Conservation (phyloP, 2,113 vertebrate species). For the Sus scrofa region T2T-Sscrofa CM000826.6:55486001-55486500, state of each 20-base stretch:
- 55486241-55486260: neutral
- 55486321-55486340: neutral
- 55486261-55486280: neutral
- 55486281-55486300: neutral
- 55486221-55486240: neutral
- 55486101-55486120: neutral
- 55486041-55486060: neutral
- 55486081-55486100: neutral
- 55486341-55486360: neutral
- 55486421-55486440: neutral
- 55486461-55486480: neutral
- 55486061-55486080: neutral
- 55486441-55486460: neutral
- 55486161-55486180: rapidly evolving
- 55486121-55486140: neutral
- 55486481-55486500: conserved; percentile 24
- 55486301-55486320: neutral
- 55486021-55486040: neutral
- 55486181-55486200: neutral
- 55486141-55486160: no score
- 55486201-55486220: neutral
- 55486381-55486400: neutral
- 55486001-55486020: neutral
- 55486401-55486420: neutral
- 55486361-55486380: neutral